These are phyloP conservation scores for Sturmia bella DNA, from an alignment of 2,888 invertebrate genomes.

Conservation along the genomic window DNA sequence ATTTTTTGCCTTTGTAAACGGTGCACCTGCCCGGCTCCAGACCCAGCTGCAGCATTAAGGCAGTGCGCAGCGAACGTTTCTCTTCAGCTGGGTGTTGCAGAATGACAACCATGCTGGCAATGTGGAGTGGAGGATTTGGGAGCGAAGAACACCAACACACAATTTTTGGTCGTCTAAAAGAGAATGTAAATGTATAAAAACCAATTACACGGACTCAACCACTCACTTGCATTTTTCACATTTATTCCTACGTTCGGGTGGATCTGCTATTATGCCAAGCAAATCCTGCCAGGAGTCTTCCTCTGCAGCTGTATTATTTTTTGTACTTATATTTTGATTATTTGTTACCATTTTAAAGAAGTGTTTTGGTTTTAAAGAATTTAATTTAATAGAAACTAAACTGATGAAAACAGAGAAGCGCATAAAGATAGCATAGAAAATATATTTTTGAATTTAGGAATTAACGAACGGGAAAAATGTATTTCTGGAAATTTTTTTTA, in stretches of 20 bases:
- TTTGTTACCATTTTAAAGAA: slow-evolving; percentile 59
- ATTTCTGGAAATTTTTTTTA: no score
- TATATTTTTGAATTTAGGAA: no score
- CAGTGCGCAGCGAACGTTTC: slow-evolving; percentile 93
- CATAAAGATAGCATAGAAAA: no score
- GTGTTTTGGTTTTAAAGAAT: no score
- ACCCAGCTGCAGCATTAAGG: slow-evolving; percentile 92
- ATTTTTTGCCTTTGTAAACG: slow-evolving; percentile 87
- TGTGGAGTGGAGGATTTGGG: slow-evolving; percentile 86
- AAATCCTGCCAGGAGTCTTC: slow-evolving; percentile 87
- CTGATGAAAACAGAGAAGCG: no score
- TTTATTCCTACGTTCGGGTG: slow-evolving; percentile 86
- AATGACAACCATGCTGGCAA: slow-evolving; percentile 88
- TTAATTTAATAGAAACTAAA: slow-evolving; percentile 10
- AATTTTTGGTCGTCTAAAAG: slow-evolving; percentile 88
- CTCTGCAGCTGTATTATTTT: slow-evolving; percentile 9
- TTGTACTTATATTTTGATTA: slow-evolving; percentile 56
- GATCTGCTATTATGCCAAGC: slow-evolving; percentile 88
- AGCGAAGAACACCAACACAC: slow-evolving; percentile 96
- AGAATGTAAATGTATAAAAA: slow-evolving; percentile 19
- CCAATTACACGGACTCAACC: no score
- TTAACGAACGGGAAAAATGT: no score
- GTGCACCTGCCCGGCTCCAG: slow-evolving; percentile 89
- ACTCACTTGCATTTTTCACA: slow-evolving; percentile 89
- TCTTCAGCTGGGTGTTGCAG: slow-evolving; percentile 97